Base-by-base conservation (phyloP, 2,797 vertebrate species). In the Eulemur mongoz region DNA sequence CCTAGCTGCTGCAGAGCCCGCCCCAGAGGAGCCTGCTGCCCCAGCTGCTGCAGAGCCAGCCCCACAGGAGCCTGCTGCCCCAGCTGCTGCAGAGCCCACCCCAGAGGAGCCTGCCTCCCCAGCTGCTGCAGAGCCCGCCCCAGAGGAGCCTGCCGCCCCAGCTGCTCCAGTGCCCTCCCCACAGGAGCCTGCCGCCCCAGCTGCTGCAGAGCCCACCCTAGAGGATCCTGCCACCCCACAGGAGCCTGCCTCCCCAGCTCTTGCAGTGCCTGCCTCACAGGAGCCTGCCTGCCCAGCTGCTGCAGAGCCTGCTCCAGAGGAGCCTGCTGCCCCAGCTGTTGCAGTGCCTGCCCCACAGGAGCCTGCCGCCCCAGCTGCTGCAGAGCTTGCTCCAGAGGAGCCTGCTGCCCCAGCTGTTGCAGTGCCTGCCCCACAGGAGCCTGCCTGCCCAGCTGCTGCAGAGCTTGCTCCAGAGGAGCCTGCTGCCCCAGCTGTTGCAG, bases 11-110 rank as follows among this genome's bases (percentile, higher is more conserved):
- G 11, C 23, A 73, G 75, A 10, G 45, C 10, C 23, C 12, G 13
- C 20, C n/a, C 0, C 32, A 35, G 32, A 63, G 40, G 10, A 52
- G 4, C 2, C 23, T 61, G 0, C 10, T 0, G 0, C 11, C 5
- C 59, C 91, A 94, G 50, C 96, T 97, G 0, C 48, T 94, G 45
- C 78, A 89, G 88, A 23, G 20, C 1, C 45, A 57, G 32, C 40
- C 3, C 6, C 61, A 7, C 63, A n/a, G 57, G n/a, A 52, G 0
- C 4, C 30, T 65, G 1, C 7, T 0, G 0, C 18, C 38, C 52
- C n/a, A n/a, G 9, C 18, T 32, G 35, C 13, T 45, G 3, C 11
- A n/a, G 38, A 70, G 40, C 94, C 52, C 25, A 8, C 22, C 27
- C 8, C 17, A 4, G 93, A 93, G 61, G 87, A 88, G 8, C 17